Evolutionary conservation across 2,113 vertebrate species (phyloP), one percentile per base, ranked within the genome.

Genomic region (Pteropus alecto): DNA sequence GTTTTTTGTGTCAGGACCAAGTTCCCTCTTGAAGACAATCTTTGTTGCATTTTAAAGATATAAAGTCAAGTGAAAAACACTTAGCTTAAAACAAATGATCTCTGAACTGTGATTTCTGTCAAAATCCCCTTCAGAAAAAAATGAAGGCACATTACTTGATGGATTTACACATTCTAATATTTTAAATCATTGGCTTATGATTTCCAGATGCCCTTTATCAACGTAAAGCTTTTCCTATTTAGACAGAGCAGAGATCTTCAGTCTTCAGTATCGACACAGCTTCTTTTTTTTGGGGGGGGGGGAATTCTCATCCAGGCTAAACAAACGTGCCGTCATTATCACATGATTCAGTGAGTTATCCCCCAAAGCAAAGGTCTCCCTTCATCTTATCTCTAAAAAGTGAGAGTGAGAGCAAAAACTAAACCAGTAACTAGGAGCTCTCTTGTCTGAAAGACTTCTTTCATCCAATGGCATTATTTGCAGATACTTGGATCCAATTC

Each of bases 401-500:
- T 51, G 22, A 76, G 38, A 65, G 1, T 71, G 13, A 77, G 83
- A 60, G 51, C 4, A 63, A 79, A 76, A 19, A 12, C 1, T n/a
- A 43, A 79, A 5, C 15, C 1, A 26, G 58, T 11, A 96, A 89
- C 8, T 21, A 87, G 30, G 13, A 97, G 24, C 1, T 41, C 0
- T 86, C 8, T 93, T 60, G 19, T 93, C 61, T 63, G 54, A 90
- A 92, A 95, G 84, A 67, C 8, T 96, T 14, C 48, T 54, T 76
- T 73, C 46, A 84, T 12, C 0, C 70, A 95, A 4, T 94, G 77
- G 4, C 22, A 93, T 60, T 96, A 97, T 61, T 2, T 0, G 13
- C 46, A 97, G 97, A 98, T 94, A 19, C 0, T 4, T 93, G 83
- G 93, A 90, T 84, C 26, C 35, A 83, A 79, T 88, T 87, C 94